These are phyloP conservation scores for Grapholita molesta DNA, from an alignment of 1,140 invertebrate species.

Conservation along the genomic window DNA sequence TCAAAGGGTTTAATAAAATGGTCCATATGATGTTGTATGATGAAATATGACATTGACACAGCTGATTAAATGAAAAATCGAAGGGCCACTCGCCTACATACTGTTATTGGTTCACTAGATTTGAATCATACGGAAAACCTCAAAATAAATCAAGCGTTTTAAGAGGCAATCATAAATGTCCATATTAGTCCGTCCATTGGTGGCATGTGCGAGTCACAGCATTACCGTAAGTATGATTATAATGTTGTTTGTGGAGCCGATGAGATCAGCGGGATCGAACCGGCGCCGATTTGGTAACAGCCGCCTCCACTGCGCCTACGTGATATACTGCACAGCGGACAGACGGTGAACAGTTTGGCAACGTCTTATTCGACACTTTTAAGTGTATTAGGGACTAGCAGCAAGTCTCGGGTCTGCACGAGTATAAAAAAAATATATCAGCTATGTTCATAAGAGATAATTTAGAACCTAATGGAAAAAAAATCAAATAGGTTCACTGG, in stretches of 20 bases:
- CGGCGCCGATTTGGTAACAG: slow-evolving; percentile 20
- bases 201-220: neutral
- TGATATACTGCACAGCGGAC: neutral
- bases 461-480: too few species aligned
- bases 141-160: neutral
- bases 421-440: neutral
- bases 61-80: too few species aligned
- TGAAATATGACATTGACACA: too few species aligned
- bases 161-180: neutral
- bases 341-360: neutral
- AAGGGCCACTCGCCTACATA: neutral
- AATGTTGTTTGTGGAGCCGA: neutral
- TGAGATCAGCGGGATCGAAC: slow-evolving; percentile 23
- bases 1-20: too few species aligned
- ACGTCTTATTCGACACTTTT: neutral
- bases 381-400: too few species aligned
- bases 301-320: slow-evolving; percentile 18
- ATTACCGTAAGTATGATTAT: neutral
- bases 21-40: too few species aligned
- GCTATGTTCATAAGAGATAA: too few species aligned
- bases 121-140: neutral
- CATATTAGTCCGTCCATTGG: neutral
- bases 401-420: neutral
- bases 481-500: too few species aligned
- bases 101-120: neutral